Percentiles rank a stretch among this genome's conserved stretches.
These are phyloP conservation scores for Panurus biarmicus DNA, from an alignment of 2,113 vertebrate species.

Conservation along the genomic window DNA sequence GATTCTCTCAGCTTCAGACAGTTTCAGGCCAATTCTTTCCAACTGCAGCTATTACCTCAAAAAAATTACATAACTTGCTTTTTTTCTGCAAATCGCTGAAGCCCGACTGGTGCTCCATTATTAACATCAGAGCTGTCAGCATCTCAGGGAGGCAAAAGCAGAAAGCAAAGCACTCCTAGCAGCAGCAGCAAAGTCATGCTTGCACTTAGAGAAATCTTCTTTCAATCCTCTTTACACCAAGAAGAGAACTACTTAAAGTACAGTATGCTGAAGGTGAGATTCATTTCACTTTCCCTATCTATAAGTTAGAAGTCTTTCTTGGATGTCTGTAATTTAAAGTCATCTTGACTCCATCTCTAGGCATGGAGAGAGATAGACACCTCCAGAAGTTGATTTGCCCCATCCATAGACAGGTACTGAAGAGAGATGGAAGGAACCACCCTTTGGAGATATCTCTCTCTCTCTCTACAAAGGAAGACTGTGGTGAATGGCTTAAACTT, in stretches of 20 bases:
- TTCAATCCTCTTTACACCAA: conserved; percentile 38
- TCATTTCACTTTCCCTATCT: neutral
- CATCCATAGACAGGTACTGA: neutral
- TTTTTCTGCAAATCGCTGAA: conserved; percentile 41
- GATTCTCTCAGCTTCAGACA: conserved; percentile 45
- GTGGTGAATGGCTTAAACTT: neutral
- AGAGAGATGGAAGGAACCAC: neutral
- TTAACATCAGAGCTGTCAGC: conserved; percentile 61
- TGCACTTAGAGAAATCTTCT: conserved; percentile 29
- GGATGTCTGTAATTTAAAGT: neutral
- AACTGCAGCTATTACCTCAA: conserved; percentile 31
- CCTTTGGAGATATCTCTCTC: neutral
- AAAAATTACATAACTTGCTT: conserved; percentile 60
- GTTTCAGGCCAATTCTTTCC: conserved; percentile 59
- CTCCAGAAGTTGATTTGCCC: neutral
- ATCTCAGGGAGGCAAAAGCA: conserved; percentile 26
- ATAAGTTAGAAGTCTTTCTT: neutral
- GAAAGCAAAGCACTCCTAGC: conserved; percentile 36
- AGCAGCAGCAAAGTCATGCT: conserved; percentile 26
- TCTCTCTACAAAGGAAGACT: neutral
- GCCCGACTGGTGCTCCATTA: conserved; percentile 39
- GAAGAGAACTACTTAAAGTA: conserved; percentile 13
- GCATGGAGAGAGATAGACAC: neutral
- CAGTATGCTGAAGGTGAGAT: neutral
- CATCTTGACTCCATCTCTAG: neutral